Base-by-base conservation (phyloP, 2,797 vertebrate genomes). In the Jordanella pulchra region DNA sequence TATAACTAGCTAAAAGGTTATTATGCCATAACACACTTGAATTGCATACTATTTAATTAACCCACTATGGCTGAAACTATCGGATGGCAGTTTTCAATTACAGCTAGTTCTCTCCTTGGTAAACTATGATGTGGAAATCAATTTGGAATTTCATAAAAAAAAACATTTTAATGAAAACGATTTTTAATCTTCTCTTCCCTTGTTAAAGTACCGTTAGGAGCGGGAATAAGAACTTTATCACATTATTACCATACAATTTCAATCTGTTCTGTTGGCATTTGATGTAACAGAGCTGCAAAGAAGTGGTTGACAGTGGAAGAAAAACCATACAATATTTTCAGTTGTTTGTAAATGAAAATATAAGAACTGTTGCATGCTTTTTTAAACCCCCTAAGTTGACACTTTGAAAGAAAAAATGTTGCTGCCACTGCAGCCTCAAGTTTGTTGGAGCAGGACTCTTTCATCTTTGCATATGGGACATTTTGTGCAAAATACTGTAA, bases 61-160 rank as follows among this genome's bases (percentile, higher is more conserved):
- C 17, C 23, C 10, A 58, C 18, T 32, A 21, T 32, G 18, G 28
- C 32, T 9, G 9, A 14, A 28, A 18, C 21, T 39, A 25, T 42
- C 60, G 11, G 44, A 32, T 23, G 30, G 30, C 11, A n/a, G 32
- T 17, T 27, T 18, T 23, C 30, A 69, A 13, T 30, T 72, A 50
- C 42, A 69, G 10, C 12, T 39, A 28, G 14, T n/a, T 12, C 35
- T 21, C 50, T 48, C 7, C 18, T 35, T 9, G 35, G 35, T 60
- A 60, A 27, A 28, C 28, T 3, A 1, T 2, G 15, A 21, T 45
- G 2, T 18, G 0, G 14, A 25, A 60, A 60, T 54, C 14, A 30
- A 39, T 67, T 61, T 42, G 18, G 12, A 72, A 63, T 54, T 77
- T 11, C 32, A 28, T 51, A 55, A 5, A 50, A 65, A 55, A 5